phyloP scores from a whole-genome alignment of 2,888 invertebrate genomes.

The Eristalis pertinax region DNA sequence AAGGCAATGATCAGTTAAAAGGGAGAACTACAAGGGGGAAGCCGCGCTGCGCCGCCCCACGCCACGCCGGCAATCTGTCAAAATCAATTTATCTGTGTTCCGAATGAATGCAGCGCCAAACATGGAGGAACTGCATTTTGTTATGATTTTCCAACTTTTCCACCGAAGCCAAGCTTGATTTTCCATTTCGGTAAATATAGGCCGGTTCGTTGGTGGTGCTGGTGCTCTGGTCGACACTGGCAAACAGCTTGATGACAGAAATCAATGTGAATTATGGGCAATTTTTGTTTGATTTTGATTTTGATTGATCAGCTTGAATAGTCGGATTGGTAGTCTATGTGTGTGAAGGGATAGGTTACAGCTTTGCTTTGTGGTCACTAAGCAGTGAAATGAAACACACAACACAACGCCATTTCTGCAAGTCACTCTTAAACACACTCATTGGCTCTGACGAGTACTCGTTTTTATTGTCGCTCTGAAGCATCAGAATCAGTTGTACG shows the following conservation, averaged over 20 bases:
- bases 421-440: no score
- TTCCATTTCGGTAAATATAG: constrained; percentile 57
- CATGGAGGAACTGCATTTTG: constrained; percentile 51
- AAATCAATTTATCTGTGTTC: constrained; percentile 52
- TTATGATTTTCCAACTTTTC: constrained; percentile 24
- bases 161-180: constrained; percentile 20
- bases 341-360: neutral
- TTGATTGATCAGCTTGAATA: neutral
- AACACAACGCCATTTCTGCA: no score
- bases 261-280: constrained; percentile 33
- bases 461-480: no score
- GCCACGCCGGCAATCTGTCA: constrained; percentile 46
- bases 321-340: neutral
- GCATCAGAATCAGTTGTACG: no score
- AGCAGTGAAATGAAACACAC: no score
- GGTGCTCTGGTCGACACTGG: constrained; percentile 17
- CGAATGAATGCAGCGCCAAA: constrained; percentile 46
- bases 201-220: constrained; percentile 6
- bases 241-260: constrained; percentile 26
- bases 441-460: no score
- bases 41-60: no score
- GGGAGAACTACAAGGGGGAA: neutral
- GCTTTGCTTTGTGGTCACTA: no score
- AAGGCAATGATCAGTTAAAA: constrained; percentile 40
- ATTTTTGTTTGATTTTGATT: neutral